Conservation (phyloP, 2,797 vertebrate genomes). For the Gymnothorax javanicus region DNA sequence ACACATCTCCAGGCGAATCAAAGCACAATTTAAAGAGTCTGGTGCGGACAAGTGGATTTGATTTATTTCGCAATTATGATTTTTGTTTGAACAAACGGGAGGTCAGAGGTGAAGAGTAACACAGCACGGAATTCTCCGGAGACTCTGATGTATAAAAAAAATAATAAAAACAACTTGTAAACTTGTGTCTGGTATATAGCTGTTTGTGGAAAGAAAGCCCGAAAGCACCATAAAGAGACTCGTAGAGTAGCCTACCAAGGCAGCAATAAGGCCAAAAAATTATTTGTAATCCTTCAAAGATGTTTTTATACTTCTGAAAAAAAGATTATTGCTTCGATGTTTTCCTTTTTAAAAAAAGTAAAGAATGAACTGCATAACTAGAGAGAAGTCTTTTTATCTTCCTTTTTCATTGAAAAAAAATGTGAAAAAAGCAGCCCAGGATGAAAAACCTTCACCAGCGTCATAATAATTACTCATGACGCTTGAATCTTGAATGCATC, state of each 20-base stretch:
- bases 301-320: background rate
- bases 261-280: background rate
- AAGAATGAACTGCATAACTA: background rate
- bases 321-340: background rate
- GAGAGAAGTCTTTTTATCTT: background rate
- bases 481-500: background rate
- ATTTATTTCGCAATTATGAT: conserved; percentile 1
- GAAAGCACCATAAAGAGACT: background rate
- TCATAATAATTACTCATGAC: background rate
- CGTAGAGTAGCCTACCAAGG: background rate
- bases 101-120: background rate
- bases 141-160: background rate
- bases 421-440: background rate
- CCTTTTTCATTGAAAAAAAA: background rate
- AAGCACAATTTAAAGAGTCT: background rate
- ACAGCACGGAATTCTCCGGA: background rate
- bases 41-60: background rate
- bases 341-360: background rate
- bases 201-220: background rate
- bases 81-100: background rate
- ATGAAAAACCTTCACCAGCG: background rate
- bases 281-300: background rate
- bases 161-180: background rate
- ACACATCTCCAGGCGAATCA: background rate
- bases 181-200: background rate